phyloP scores from a whole-genome alignment of 2,113 vertebrate genomes.

The Cyanoliseus patagonus region DNA sequence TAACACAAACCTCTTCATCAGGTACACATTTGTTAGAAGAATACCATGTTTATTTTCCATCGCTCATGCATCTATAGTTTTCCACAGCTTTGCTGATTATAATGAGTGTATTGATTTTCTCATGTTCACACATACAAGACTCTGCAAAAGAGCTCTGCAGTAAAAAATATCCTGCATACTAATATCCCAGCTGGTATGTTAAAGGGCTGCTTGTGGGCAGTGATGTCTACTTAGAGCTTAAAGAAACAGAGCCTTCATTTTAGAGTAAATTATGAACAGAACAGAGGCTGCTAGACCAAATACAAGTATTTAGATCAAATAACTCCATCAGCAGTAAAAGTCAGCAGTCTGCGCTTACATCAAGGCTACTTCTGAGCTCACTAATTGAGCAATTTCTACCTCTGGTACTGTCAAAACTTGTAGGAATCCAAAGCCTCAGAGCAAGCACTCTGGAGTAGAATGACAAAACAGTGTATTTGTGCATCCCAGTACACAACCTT shows the following conservation, averaged over 20 bases:
- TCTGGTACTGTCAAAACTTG: background rate
- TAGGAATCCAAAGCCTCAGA: background rate
- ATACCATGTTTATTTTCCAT: background rate
- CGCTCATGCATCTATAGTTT: background rate
- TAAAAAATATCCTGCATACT: background rate
- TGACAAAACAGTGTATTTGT: rapidly evolving
- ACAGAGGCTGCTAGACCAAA: background rate
- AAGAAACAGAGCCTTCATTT: background rate
- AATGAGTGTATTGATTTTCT: background rate
- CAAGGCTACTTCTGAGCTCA: background rate
- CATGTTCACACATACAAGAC: background rate
- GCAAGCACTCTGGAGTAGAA: background rate
- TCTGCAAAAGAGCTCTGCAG: background rate
- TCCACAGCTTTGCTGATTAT: background rate
- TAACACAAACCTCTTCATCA: background rate
- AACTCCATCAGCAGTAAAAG: background rate
- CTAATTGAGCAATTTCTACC: background rate
- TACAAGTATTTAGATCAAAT: background rate
- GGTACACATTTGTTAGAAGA: background rate
- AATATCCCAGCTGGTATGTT: background rate
- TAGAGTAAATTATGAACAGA: background rate
- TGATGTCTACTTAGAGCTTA: background rate
- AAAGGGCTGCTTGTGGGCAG: background rate
- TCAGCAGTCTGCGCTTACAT: background rate
- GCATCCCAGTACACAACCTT: background rate